Evolutionary conservation across 2,888 invertebrate species (phyloP), one percentile per base, ranked within the genome.

Genomic region (Sarcophaga rosellei): DNA sequence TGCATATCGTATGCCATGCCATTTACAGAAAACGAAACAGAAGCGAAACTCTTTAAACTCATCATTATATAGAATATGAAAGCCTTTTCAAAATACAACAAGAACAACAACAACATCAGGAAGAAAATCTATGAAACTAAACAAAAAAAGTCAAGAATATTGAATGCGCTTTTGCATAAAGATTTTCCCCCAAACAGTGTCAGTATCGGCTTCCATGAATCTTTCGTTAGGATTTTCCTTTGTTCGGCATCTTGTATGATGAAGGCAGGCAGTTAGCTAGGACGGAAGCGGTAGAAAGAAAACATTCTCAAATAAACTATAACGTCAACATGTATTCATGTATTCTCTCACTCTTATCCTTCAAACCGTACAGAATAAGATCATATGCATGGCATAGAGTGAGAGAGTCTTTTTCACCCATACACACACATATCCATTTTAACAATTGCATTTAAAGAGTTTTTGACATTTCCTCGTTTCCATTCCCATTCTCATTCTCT

Each of bases 381-480:
- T 15, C 47, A 15, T 2, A 47, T 1, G 47, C 12, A 47, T 17
- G 2, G 8, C 4, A 3, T 12, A 53, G 4, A 53, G 15, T 3
- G 12, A 47, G 47, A 47, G 47, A 47, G 47, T 10, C 15, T 25
- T 15, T 6, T 35, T 53, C 25, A 25, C 20, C 63, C 62, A 72
- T 45, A 69, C 4, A 10, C 47, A 66, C 12, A 70, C 45, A 25
- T 61, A 63, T 15, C 62, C 70, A 57, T 59, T 17, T 17, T 10
- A 20, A 21, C 53, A 72, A 62, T 81, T 69, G n/a, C 25, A 57
- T 77, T 81, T 76, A 59, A 79, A 70, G 70, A 84, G 81, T 81
- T 81, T 86, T 79, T 86, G 81, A 81, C 78, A 79, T 74, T 75
- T 84, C 75, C 81, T 81, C 8, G 1, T 10, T 35, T 10, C 3